Evolutionary conservation across 2,797 vertebrate genomes (phyloP).

Genomic region (Halcyon chelicuti): DNA sequence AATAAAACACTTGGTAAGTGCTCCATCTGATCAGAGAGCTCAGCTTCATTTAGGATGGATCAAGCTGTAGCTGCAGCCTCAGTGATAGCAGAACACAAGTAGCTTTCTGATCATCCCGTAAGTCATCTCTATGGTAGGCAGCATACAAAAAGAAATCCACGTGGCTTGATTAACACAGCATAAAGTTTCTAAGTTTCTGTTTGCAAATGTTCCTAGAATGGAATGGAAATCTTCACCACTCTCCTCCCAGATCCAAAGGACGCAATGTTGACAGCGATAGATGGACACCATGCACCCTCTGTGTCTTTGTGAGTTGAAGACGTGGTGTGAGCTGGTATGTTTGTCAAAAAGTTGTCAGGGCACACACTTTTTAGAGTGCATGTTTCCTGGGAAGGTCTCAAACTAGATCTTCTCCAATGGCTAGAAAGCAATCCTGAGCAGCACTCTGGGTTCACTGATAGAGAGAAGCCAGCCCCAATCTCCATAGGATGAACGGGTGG

Average conservation of each 20-base stretch:
- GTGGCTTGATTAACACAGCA: not conserved
- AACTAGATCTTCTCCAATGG: not conserved
- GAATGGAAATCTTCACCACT: slow-evolving; percentile 78
- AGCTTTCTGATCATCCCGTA: not conserved
- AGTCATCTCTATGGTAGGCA: not conserved
- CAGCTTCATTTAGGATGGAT: not conserved
- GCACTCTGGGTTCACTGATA: slow-evolving; percentile 62
- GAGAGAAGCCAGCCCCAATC: slow-evolving; percentile 41
- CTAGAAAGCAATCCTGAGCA: slow-evolving; percentile 58
- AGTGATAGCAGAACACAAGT: not conserved
- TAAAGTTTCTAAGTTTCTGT: not conserved
- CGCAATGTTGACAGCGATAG: slow-evolving; percentile 70
- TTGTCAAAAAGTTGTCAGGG: slow-evolving; percentile 26
- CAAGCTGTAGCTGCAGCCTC: not conserved
- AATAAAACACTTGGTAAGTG: not conserved
- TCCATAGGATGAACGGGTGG: slow-evolving; percentile 22
- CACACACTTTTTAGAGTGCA: not conserved
- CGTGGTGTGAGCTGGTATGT: not conserved
- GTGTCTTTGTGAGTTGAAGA: not conserved
- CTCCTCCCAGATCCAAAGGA: slow-evolving; percentile 68
- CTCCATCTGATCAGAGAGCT: not conserved
- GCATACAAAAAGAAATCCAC: not conserved
- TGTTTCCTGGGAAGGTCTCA: slow-evolving; percentile 17
- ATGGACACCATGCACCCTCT: not conserved
- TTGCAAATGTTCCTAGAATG: slow-evolving; percentile 56